Conservation (phyloP, 2,888 invertebrate species). For the Rhyacophila evoluta region DNA sequence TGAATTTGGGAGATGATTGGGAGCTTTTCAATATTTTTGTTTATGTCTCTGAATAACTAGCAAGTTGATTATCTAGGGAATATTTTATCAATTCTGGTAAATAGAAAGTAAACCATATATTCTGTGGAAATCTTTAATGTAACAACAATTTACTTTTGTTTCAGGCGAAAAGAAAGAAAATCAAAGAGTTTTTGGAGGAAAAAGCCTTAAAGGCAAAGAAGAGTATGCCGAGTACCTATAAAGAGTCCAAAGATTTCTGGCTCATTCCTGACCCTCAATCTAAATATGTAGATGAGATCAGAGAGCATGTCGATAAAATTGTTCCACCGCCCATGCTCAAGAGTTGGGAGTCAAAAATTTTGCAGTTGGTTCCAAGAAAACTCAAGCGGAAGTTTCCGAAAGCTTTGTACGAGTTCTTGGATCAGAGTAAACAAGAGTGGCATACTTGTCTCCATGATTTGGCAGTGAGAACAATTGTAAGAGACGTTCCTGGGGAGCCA, state of each 20-base stretch:
- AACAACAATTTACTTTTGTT: too few relatives aligned
- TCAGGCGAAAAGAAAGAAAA: constrained; percentile 65
- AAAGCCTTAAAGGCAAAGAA: constrained; percentile 60
- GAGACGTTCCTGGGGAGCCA: constrained; percentile 70
- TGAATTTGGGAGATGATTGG: too few relatives aligned
- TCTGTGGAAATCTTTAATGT: too few relatives aligned
- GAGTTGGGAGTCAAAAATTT: constrained; percentile 73
- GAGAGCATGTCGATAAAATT: constrained; percentile 71
- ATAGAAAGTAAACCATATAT: too few relatives aligned
- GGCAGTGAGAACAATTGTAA: constrained; percentile 75
- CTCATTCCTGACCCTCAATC: constrained; percentile 66
- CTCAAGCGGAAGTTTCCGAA: constrained; percentile 71
- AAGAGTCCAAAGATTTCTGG: constrained; percentile 39
- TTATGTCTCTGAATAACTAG: too few relatives aligned
- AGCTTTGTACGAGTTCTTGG: constrained; percentile 68
- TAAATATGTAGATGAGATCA: constrained; percentile 69
- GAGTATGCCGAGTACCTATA: constrained; percentile 23
- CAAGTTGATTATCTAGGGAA: too few relatives aligned
- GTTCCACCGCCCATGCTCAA: constrained; percentile 73
- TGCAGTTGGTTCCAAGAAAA: constrained; percentile 68
- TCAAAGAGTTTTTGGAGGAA: constrained; percentile 63
- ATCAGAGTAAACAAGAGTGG: constrained; percentile 72
- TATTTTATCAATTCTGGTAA: too few relatives aligned
- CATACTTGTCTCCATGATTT: constrained; percentile 72
- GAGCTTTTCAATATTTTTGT: too few relatives aligned